Conservation (phyloP, 1,140 invertebrate species). For the Agrilus planipennis region DNA sequence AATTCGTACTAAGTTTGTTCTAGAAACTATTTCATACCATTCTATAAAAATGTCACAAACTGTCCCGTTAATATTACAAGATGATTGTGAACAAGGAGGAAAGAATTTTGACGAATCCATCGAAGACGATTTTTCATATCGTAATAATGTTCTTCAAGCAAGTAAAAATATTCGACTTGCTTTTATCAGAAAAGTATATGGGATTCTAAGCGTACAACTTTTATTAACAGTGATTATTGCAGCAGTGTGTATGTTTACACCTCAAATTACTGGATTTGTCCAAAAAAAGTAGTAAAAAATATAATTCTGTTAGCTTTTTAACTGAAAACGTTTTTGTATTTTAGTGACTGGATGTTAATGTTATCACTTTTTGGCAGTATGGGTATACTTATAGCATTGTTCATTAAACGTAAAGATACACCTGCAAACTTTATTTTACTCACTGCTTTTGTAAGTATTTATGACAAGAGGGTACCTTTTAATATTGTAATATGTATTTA, state of each 20-base stretch:
- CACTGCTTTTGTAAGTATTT: slow-evolving; percentile 53
- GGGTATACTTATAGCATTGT: slow-evolving; percentile 46
- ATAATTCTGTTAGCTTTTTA: neutral
- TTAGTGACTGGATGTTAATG: slow-evolving; percentile 51
- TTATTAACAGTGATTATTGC: slow-evolving; percentile 56
- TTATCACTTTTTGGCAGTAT: slow-evolving; percentile 47
- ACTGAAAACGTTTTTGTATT: slow-evolving; percentile 24
- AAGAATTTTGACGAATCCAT: slow-evolving; percentile 39
- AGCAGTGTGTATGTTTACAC: slow-evolving; percentile 47
- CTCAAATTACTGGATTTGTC: slow-evolving; percentile 52
- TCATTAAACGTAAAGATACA: slow-evolving; percentile 49
- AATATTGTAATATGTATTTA: no score
- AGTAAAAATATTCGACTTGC: slow-evolving; percentile 50
- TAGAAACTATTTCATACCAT: no score
- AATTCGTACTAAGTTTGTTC: no score
- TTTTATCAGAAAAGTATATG: slow-evolving; percentile 79
- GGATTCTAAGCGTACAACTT: slow-evolving; percentile 61
- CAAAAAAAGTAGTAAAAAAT: slow-evolving; percentile 53
- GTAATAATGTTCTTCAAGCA: slow-evolving; percentile 55
- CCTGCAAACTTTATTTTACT: slow-evolving; percentile 57
- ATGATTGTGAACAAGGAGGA: slow-evolving; percentile 46
- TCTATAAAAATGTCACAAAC: slow-evolving; percentile 17
- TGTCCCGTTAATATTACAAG: slow-evolving; percentile 43
- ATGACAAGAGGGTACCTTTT: no score
- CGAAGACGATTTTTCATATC: slow-evolving; percentile 55